Percentiles rank a stretch among this genome's conserved stretches.
phyloP scores from a whole-genome alignment of 2,888 invertebrate genomes.

The Pollenia griseotomentosa region DNA sequence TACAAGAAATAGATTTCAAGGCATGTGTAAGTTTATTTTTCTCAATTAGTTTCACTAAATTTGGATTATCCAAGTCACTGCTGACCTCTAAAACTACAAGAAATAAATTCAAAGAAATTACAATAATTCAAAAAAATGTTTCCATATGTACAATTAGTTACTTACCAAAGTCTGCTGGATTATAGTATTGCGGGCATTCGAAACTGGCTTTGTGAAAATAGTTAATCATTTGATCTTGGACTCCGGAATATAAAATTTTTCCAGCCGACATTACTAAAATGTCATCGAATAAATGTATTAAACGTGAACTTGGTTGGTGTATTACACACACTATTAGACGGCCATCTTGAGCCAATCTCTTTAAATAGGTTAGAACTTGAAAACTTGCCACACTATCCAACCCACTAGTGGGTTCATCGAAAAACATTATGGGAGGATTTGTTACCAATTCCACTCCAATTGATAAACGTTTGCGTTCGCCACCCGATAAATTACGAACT shows the following conservation, averaged over 20 bases:
- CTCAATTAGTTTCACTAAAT: conserved; percentile 77
- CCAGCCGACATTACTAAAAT: conserved; percentile 92
- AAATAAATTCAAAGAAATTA: neutral
- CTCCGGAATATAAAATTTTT: conserved; percentile 91
- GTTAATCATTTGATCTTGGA: conserved; percentile 89
- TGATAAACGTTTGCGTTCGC: conserved; percentile 94
- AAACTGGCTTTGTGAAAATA: conserved; percentile 89
- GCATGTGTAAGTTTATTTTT: conserved; percentile 75
- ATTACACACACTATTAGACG: conserved; percentile 94
- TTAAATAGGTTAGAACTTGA: conserved; percentile 91
- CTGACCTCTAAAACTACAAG: conserved; percentile 86
- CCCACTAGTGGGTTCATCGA: conserved; percentile 97
- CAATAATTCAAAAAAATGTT: neutral
- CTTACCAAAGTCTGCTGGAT: conserved; percentile 94
- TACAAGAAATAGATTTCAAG: neutral
- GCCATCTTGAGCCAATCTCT: conserved; percentile 91
- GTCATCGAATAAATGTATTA: conserved; percentile 94
- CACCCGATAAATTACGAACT: conserved; percentile 91
- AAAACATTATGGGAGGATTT: conserved; percentile 96
- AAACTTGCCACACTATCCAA: conserved; percentile 92
- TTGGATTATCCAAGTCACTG: conserved; percentile 85
- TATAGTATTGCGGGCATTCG: conserved; percentile 93
- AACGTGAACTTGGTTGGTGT: conserved; percentile 94
- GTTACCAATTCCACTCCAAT: conserved; percentile 95
- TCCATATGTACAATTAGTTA: neutral